A percentile compares a stretch with the other conserved stretches of the same genome.
Evolutionary conservation across 2,888 invertebrate genomes (phyloP).

Genomic region (Parnassius mnemosyne): DNA sequence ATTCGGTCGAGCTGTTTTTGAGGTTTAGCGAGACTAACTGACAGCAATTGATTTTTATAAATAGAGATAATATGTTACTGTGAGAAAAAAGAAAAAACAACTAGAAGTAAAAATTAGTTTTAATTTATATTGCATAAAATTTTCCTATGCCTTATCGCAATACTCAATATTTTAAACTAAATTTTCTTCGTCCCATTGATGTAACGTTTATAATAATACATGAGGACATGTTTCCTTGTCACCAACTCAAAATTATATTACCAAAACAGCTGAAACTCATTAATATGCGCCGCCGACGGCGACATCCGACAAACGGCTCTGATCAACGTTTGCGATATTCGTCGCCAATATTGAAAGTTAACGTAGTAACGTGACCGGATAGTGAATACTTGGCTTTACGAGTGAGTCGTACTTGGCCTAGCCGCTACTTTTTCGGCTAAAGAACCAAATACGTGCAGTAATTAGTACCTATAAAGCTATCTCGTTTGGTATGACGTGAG

Average conservation of each 20-base stretch:
- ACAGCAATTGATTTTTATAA: too few species aligned
- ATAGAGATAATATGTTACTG: too few species aligned
- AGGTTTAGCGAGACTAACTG: too few species aligned
- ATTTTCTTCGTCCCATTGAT: too few species aligned
- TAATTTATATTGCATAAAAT: too few species aligned
- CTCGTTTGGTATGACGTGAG: neutral
- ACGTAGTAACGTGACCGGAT: constrained; percentile 63
- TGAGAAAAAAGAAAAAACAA: too few species aligned
- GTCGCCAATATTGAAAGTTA: constrained; percentile 49
- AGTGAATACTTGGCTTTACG: constrained; percentile 4
- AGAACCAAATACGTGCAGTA: neutral
- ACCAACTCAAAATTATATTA: constrained; percentile 25
- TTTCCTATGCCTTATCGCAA: too few species aligned
- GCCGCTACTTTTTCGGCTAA: neutral
- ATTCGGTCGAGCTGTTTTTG: too few species aligned
- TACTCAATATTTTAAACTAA: too few species aligned
- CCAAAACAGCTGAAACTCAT: constrained; percentile 37
- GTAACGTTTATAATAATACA: too few species aligned
- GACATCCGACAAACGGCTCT: constrained; percentile 39
- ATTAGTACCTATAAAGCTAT: neutral
- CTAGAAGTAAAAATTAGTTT: too few species aligned
- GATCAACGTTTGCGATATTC: constrained; percentile 57
- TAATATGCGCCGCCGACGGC: constrained; percentile 39
- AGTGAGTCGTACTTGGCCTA: constrained; percentile 1
- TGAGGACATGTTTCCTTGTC: neutral